Percentiles rank a stretch among this genome's conserved stretches.
These are phyloP conservation scores for Delichon dasypus DNA, from an alignment of 2,797 vertebrate genomes.

Conservation along the genomic window DNA sequence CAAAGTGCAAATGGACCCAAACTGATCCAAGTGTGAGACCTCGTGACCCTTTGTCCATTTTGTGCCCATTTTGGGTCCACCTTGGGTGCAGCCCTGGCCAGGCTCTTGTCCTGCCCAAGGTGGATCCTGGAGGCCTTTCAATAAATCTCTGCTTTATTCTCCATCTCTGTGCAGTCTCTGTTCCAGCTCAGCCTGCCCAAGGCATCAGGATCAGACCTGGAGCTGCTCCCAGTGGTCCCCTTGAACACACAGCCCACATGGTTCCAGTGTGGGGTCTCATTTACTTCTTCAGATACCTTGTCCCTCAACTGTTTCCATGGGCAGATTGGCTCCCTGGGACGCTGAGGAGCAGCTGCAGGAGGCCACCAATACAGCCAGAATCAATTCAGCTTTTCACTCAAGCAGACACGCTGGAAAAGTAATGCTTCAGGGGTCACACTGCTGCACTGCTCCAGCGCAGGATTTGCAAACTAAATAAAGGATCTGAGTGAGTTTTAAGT, in stretches of 20 bases:
- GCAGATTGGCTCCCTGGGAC: neutral
- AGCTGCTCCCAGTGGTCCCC: fast-evolving
- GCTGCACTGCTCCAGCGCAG: neutral
- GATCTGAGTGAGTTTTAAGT: slow-evolving; percentile 13
- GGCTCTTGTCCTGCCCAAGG: neutral
- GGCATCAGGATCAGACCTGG: neutral
- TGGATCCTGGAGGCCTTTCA: neutral
- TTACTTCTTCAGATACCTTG: neutral
- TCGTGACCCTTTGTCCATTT: neutral
- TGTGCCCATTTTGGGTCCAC: neutral
- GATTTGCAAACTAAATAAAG: slow-evolving; percentile 47
- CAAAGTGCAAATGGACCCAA: too few species aligned
- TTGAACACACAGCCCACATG: fast-evolving
- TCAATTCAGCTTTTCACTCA: slow-evolving; percentile 33
- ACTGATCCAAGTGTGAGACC: too few species aligned
- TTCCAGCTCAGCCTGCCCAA: neutral
- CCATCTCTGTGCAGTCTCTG: neutral
- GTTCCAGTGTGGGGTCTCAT: neutral
- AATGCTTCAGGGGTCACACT: slow-evolving; percentile 7
- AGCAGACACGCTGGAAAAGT: neutral
- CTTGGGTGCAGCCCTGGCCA: neutral
- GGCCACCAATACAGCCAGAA: neutral
- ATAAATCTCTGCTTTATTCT: neutral
- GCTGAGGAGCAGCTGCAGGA: slow-evolving; percentile 22
- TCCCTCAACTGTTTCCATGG: neutral